Percentiles rank a stretch among this genome's conserved stretches.
phyloP scores from a whole-genome alignment of 2,113 vertebrate genomes.

The Perccottus glenii region DNA sequence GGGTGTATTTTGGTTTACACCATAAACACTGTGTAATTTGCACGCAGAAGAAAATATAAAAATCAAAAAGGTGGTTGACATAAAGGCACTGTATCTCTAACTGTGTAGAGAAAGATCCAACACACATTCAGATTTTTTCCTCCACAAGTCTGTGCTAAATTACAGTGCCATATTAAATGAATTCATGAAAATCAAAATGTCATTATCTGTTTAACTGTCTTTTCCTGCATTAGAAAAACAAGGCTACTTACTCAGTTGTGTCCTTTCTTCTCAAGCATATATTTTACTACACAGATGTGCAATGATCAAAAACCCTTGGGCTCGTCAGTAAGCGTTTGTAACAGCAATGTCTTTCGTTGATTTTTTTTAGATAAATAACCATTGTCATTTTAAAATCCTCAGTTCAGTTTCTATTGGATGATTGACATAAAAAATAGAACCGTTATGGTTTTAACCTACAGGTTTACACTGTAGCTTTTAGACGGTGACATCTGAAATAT shows the following conservation, averaged over 20 bases:
- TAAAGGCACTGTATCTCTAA: conserved; percentile 80
- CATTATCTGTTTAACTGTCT: conserved; percentile 82
- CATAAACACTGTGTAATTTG: conserved; percentile 53
- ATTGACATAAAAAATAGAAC: conserved; percentile 37
- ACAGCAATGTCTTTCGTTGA: neutral
- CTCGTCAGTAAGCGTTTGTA: conserved; percentile 7
- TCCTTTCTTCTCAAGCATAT: conserved; percentile 21
- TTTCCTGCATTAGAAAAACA: conserved; percentile 82
- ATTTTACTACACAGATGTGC: conserved; percentile 21
- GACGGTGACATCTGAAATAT: conserved; percentile 25
- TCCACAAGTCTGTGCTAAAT: conserved; percentile 81
- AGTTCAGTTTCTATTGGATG: conserved; percentile 22
- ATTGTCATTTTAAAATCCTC: conserved; percentile 24
- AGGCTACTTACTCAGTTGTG: conserved; percentile 51
- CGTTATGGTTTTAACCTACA: conserved; percentile 26
- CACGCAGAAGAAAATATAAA: conserved; percentile 53
- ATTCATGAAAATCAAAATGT: conserved; percentile 58
- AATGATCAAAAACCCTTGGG: conserved; percentile 27
- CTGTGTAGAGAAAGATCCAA: conserved; percentile 60
- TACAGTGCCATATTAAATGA: conserved; percentile 84
- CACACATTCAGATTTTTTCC: conserved; percentile 43
- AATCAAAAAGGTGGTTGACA: conserved; percentile 61
- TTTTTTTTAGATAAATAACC: conserved; percentile 12
- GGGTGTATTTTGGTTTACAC: conserved; percentile 55
- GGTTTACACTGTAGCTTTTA: conserved; percentile 16